Conservation (phyloP, 2,797 vertebrate species). For the Typhlichthys subterraneus region DNA sequence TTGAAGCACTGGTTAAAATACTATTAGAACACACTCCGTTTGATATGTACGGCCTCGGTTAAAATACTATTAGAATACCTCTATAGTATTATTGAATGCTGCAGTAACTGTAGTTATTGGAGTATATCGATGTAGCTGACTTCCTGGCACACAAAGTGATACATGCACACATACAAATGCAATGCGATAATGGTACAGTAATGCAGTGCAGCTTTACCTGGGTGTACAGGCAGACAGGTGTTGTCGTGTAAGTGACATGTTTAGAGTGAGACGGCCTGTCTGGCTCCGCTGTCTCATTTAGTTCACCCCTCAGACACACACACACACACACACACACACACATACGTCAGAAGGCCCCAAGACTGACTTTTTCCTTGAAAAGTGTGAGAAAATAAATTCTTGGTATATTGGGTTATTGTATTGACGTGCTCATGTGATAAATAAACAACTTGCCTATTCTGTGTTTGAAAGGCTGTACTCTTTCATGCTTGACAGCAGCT, state of each 20-base stretch:
- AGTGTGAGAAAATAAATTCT: too few relatives aligned
- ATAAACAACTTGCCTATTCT: background rate
- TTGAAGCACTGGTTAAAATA: too few relatives aligned
- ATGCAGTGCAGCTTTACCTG: slow-evolving; percentile 39
- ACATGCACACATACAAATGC: slow-evolving; percentile 1
- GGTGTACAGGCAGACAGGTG: slow-evolving; percentile 43
- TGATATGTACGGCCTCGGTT: too few relatives aligned
- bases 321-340: slow-evolving; percentile 20
- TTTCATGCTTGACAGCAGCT: slow-evolving; percentile 21
- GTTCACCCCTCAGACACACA: slow-evolving; percentile 1
- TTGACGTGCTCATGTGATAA: slow-evolving; percentile 25
- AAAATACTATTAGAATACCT: too few relatives aligned
- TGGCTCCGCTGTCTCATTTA: slow-evolving; percentile 55
- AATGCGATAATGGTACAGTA: slow-evolving; percentile 2
- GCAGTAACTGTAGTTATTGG: too few relatives aligned
- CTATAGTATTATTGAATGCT: too few relatives aligned
- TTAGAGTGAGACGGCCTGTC: slow-evolving; percentile 46
- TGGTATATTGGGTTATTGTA: slow-evolving; percentile 29
- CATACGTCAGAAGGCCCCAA: slow-evolving; percentile 10
- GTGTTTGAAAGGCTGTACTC: slow-evolving; percentile 21
- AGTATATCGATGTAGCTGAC: too few relatives aligned
- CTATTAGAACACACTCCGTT: too few relatives aligned
- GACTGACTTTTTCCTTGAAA: slow-evolving; percentile 20
- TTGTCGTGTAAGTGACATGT: slow-evolving; percentile 42
- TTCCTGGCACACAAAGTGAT: background rate